Evolutionary conservation across 2,888 invertebrate species (phyloP).

Genomic region (Anthrax anthrax): DNA sequence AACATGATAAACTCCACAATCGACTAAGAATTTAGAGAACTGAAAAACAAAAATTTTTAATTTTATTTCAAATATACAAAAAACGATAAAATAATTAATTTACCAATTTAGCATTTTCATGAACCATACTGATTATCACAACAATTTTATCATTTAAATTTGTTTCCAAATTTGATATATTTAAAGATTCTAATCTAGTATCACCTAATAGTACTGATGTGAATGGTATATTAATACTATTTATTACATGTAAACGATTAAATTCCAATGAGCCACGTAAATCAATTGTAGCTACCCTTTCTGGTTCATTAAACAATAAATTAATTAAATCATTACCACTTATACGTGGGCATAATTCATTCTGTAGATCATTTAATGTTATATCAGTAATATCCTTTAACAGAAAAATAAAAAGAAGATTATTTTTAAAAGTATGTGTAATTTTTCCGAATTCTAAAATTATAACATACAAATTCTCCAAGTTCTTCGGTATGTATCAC

Average conservation of each 20-base stretch:
- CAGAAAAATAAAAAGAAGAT: slow-evolving; percentile 5
- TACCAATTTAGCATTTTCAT: slow-evolving; percentile 63
- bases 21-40: slow-evolving; percentile 77
- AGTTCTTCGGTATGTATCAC: slow-evolving; percentile 38
- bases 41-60: slow-evolving; percentile 33
- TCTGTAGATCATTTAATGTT: slow-evolving; percentile 50
- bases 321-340: slow-evolving; percentile 72
- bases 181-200: slow-evolving; percentile 53
- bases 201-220: slow-evolving; percentile 59
- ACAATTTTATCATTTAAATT: slow-evolving; percentile 49
- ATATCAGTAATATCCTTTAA: slow-evolving; percentile 37
- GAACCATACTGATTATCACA: slow-evolving; percentile 63
- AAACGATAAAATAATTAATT: slow-evolving; percentile 16
- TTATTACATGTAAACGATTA: slow-evolving; percentile 60
- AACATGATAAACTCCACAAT: slow-evolving; percentile 61
- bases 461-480: slow-evolving; percentile 24
- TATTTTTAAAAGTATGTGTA: neutral
- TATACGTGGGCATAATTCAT: slow-evolving; percentile 68
- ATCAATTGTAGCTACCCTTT: slow-evolving; percentile 50
- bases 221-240: slow-evolving; percentile 81
- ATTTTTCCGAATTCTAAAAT: neutral
- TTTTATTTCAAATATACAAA: neutral
- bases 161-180: slow-evolving; percentile 44
- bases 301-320: slow-evolving; percentile 45
- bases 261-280: slow-evolving; percentile 43